phyloP scores from a whole-genome alignment of 2,113 vertebrate species.

The Cervus canadensis region DNA sequence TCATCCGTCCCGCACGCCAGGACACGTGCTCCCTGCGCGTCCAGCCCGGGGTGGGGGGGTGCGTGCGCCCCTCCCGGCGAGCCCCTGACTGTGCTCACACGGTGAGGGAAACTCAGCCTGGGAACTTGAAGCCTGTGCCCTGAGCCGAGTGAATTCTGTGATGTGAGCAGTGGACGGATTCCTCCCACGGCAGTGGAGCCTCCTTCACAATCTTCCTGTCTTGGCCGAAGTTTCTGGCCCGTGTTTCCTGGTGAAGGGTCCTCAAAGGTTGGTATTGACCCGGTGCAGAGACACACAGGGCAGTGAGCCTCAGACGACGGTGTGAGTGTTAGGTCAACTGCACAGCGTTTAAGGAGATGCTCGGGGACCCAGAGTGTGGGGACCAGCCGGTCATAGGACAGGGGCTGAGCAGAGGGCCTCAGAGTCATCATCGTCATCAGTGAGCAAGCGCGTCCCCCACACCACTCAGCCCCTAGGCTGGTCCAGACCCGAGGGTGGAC shows the following conservation, averaged over 20 bases:
- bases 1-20: rapidly evolving
- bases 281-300: not conserved
- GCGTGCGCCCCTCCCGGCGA: rapidly evolving
- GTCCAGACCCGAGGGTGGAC: not conserved
- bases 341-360: rapidly evolving
- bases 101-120: rapidly evolving
- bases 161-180: rapidly evolving
- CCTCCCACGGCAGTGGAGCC: rapidly evolving
- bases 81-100: rapidly evolving
- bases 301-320: rapidly evolving
- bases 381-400: rapidly evolving
- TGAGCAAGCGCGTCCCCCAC: rapidly evolving
- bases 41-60: rapidly evolving
- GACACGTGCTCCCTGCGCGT: rapidly evolving
- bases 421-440: rapidly evolving
- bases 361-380: not conserved
- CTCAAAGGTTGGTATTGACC: rapidly evolving
- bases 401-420: rapidly evolving
- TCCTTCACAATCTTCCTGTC: not conserved
- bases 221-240: not conserved
- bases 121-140: rapidly evolving
- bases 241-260: not conserved
- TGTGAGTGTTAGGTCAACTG: rapidly evolving
- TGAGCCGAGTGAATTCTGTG: rapidly evolving
- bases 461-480: not conserved